Conservation (phyloP, 2,113 vertebrate species). For the Potamarius usumacintae region DNA sequence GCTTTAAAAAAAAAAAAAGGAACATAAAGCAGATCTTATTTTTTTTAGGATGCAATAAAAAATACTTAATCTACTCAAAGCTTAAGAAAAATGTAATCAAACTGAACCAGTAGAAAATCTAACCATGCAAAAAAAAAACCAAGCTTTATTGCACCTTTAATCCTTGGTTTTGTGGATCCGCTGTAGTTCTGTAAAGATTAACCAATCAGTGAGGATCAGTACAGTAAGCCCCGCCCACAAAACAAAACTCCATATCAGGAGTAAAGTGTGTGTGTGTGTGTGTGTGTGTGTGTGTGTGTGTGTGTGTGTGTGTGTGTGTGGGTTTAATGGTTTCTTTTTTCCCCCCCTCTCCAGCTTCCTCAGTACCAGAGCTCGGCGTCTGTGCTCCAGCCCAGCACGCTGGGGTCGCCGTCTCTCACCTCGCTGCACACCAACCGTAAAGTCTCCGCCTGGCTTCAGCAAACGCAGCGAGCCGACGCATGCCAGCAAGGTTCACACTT, state of each 20-base stretch:
- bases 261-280: background rate
- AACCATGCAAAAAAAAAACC: no score
- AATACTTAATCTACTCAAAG: no score
- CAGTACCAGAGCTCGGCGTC: constrained; percentile 62
- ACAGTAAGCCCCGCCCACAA: background rate
- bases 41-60: background rate
- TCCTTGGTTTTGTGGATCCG: background rate
- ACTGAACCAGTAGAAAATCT: background rate
- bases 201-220: background rate
- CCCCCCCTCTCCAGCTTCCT: constrained; percentile 32
- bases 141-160: background rate
- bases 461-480: constrained; percentile 79
- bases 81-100: background rate
- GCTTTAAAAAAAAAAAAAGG: no score
- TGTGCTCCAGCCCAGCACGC: constrained; percentile 34
- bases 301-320: no score
- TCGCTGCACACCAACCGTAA: constrained; percentile 69
- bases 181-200: background rate
- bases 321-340: no score
- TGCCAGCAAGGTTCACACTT: constrained; percentile 78
- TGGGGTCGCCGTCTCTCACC: constrained; percentile 34
- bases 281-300: no score
- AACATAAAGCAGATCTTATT: background rate
- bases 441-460: constrained; percentile 85
- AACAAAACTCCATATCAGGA: background rate